Evolutionary conservation across 2,113 vertebrate genomes (phyloP), one percentile per base, ranked within the genome.

Genomic region (Octodon degus): DNA sequence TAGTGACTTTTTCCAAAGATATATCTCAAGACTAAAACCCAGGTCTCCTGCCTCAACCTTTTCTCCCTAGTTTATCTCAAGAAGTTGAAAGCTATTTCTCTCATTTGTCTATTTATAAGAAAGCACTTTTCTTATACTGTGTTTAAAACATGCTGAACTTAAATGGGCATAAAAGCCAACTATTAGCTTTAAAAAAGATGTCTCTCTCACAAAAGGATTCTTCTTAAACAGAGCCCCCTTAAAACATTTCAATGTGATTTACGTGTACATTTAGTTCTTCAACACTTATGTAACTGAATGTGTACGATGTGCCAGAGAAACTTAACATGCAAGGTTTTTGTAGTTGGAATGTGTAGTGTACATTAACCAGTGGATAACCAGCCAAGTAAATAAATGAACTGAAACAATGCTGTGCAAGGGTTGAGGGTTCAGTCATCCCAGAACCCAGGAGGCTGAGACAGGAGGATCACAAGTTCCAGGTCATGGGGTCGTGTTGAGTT

Each of bases 71-170:
- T 96, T 86, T 86, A 53, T 63, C 34, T n/a, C 34, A 82, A 83
- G 76, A 90, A 90, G 7, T 1, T 72, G 47, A 55, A 70, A 65
- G 24, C 43, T n/a, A 2, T 77, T 83, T 70, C 53, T 94, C 22
- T 92, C 10, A 86, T 70, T 89, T 94, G 17, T 91, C 34, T 80
- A 30, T 72, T 72, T 96, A 20, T 8, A 90, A 86, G 86, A 83
- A 95, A 86, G 10, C 4, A 90, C 76, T 93, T 86, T 89, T 22
- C 37, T 77, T 84, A n/a, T 19, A 62, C 14, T 87, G 72, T 34
- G 30, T 19, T 79, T 84, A 60, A 72, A 89, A 90, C 68, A 47
- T 25, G 65, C 37, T 81, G 55, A 86, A 89, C 6, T 74, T 92
- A 74, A 84, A 37, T 62, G 34, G n/a, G 22, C 53, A 20, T 76